Conservation (phyloP, 1,140 invertebrate species). For the Drosophila setifemur region DNA sequence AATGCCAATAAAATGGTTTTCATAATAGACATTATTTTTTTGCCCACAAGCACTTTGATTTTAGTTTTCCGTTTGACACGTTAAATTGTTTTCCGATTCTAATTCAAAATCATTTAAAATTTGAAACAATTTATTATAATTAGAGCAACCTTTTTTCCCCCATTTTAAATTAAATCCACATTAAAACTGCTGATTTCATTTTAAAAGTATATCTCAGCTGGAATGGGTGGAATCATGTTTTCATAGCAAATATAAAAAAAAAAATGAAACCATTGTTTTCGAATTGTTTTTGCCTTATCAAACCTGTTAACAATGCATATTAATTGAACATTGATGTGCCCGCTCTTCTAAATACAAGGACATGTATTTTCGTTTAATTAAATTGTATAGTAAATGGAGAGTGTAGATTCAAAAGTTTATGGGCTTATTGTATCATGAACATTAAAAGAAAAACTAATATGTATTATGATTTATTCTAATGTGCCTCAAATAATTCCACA, state of each 20-base stretch:
- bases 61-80: background rate
- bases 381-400: background rate
- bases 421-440: no score
- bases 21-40: conserved; percentile 1
- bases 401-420: no score
- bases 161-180: no score
- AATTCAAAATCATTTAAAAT: no score
- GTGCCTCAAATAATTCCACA: no score
- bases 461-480: no score
- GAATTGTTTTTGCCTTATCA: conserved; percentile 24
- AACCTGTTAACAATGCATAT: conserved; percentile 65
- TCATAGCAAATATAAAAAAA: background rate
- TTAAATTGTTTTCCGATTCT: no score
- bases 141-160: no score
- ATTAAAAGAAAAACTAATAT: no score
- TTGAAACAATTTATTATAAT: no score
- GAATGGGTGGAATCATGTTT: background rate
- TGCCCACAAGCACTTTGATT: background rate
- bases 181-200: background rate
- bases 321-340: conserved; percentile 45
- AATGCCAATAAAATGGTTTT: conserved; percentile 33
- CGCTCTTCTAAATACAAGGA: conserved; percentile 39
- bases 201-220: background rate
- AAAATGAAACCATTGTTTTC: conserved; percentile 18
- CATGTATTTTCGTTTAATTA: conserved; percentile 28